phyloP scores from a whole-genome alignment of 2,113 vertebrate genomes.

The Argyrosomus japonicus region DNA sequence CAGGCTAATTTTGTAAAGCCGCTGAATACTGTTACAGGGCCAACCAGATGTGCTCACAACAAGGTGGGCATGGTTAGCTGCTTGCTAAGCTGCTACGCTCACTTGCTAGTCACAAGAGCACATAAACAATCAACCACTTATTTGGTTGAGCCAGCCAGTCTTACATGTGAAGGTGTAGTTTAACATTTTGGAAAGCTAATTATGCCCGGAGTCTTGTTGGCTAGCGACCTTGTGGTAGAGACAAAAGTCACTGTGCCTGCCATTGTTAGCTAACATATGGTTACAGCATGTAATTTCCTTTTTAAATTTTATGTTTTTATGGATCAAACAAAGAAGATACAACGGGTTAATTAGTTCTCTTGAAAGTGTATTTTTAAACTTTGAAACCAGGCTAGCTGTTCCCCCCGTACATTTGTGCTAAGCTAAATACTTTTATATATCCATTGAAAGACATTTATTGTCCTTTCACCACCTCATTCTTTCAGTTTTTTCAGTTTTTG shows the following conservation, averaged over 20 bases:
- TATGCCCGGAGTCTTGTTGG: not conserved
- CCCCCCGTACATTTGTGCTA: too few relatives aligned
- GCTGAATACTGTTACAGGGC: not conserved
- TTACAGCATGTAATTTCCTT: not conserved
- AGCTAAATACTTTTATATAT: too few relatives aligned
- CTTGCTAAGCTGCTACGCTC: not conserved
- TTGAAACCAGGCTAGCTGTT: too few relatives aligned
- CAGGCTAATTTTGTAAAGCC: not conserved
- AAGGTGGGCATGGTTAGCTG: not conserved
- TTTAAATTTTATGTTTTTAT: not conserved
- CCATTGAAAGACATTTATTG: not conserved
- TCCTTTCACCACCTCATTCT: too few relatives aligned
- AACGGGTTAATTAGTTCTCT: not conserved
- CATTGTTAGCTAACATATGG: not conserved
- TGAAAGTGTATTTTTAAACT: not conserved
- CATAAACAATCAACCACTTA: not conserved
- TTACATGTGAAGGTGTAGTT: not conserved
- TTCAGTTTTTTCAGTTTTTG: not conserved
- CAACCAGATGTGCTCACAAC: not conserved
- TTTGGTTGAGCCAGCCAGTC: not conserved
- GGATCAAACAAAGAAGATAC: not conserved
- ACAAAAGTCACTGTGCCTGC: not conserved
- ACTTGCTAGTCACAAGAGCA: not conserved
- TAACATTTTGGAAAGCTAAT: not conserved
- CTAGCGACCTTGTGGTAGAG: not conserved